Evolutionary conservation across 2,113 vertebrate species (phyloP).

Genomic region (Daboia siamensis): DNA sequence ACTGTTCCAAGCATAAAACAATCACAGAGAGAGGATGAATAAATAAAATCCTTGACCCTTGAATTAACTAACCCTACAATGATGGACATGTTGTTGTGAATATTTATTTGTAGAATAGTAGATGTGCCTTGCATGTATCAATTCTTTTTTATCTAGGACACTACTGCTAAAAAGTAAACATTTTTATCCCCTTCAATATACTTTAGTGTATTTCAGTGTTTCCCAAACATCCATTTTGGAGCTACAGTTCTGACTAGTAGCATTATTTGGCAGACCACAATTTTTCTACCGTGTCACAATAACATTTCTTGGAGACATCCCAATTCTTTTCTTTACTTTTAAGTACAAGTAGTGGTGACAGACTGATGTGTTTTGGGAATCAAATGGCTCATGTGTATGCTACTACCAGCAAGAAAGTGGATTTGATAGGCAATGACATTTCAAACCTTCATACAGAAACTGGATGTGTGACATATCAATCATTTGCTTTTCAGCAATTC

Average conservation of each 20-base stretch:
- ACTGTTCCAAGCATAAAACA: neutral
- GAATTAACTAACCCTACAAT: neutral
- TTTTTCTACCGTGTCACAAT: slow-evolving; percentile 16
- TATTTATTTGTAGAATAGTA: neutral
- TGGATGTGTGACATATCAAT: neutral
- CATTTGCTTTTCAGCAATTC: slow-evolving; percentile 16
- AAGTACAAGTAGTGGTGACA: neutral
- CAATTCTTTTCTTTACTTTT: slow-evolving; percentile 8
- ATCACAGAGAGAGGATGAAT: neutral
- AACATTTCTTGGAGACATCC: neutral
- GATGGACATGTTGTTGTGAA: neutral
- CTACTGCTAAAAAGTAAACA: slow-evolving; percentile 11
- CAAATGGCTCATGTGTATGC: slow-evolving; percentile 22
- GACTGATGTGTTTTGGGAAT: slow-evolving; percentile 24
- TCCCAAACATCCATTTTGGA: neutral
- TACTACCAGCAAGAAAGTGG: slow-evolving; percentile 15
- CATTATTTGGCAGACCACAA: neutral
- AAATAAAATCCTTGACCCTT: neutral
- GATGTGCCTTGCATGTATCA: neutral
- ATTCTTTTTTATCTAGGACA: neutral
- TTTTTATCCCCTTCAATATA: neutral
- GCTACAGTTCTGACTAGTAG: neutral
- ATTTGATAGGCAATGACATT: slow-evolving; percentile 21
- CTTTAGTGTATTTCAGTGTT: neutral
- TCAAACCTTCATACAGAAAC: neutral